Conservation (phyloP, 2,797 vertebrate species). For the Tapirus indicus region DNA sequence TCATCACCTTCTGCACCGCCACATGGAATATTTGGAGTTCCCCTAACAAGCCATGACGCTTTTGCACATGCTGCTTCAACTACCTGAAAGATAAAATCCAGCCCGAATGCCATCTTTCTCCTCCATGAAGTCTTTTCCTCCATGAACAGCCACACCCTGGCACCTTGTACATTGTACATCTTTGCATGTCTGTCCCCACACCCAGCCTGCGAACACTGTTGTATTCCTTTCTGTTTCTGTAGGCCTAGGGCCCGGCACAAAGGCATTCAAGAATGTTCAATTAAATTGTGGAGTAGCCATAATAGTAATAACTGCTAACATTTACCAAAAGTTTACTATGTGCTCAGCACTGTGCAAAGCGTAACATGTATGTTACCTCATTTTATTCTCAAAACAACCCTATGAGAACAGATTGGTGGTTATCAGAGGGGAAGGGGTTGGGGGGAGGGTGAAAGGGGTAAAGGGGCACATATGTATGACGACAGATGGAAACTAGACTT, state of each 20-base stretch:
- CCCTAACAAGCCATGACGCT: neutral
- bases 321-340: slow-evolving; percentile 33
- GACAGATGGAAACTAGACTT: too few relatives aligned
- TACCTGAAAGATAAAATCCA: slow-evolving; percentile 4
- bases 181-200: neutral
- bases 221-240: neutral
- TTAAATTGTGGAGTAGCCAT: neutral
- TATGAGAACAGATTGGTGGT: too few relatives aligned
- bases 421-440: too few relatives aligned
- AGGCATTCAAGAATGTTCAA: slow-evolving; percentile 46
- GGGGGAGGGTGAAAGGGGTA: too few relatives aligned
- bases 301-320: slow-evolving; percentile 50
- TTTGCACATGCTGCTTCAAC: slow-evolving; percentile 6
- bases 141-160: neutral
- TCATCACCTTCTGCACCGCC: neutral
- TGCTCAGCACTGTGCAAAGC: neutral
- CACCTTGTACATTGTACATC: neutral
- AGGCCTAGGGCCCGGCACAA: neutral
- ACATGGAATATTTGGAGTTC: neutral
- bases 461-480: too few relatives aligned
- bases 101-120: neutral
- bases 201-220: neutral
- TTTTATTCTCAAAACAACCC: slow-evolving; percentile 47
- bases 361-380: neutral
- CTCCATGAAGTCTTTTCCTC: slow-evolving; percentile 15